A percentile compares a stretch with the other conserved stretches of the same genome.
Evolutionary conservation across 2,113 vertebrate species (phyloP).

Genomic region (Anoura caudifer): DNA sequence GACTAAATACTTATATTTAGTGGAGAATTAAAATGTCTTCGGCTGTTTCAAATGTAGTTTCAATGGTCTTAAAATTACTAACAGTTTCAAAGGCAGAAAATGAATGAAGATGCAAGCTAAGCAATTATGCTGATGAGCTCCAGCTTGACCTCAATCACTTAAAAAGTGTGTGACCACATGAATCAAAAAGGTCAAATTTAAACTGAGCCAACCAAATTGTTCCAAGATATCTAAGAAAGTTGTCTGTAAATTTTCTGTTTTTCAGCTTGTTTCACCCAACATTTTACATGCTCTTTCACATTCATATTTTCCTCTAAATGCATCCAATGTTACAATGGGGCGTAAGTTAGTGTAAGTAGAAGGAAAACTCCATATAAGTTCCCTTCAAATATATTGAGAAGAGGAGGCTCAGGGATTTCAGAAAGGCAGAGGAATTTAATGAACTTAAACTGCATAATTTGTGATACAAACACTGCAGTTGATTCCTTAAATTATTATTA

Average conservation of each 20-base stretch:
- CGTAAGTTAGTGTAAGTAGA: not conserved
- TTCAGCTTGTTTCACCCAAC: not conserved
- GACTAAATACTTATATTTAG: not conserved
- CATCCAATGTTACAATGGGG: not conserved
- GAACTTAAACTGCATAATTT: not conserved
- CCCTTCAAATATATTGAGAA: not conserved
- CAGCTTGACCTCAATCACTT: not conserved
- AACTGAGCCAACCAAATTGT: not conserved
- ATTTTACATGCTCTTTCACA: not conserved
- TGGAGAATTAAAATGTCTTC: not conserved
- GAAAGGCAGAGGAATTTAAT: not conserved
- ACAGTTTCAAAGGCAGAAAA: not conserved
- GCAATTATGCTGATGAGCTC: not conserved
- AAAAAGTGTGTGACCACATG: not conserved
- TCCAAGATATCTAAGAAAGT: not conserved
- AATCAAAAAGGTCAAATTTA: not conserved
- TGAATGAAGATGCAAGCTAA: not conserved
- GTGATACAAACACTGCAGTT: not conserved
- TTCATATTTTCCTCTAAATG: not conserved
- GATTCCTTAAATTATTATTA: not conserved
- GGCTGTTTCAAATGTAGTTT: not conserved
- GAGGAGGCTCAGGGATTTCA: not conserved
- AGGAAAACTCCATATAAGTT: not conserved
- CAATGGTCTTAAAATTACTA: not conserved
- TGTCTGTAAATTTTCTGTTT: not conserved